Conservation (phyloP, 2,113 vertebrate species). For the Carassius auratus region DNA sequence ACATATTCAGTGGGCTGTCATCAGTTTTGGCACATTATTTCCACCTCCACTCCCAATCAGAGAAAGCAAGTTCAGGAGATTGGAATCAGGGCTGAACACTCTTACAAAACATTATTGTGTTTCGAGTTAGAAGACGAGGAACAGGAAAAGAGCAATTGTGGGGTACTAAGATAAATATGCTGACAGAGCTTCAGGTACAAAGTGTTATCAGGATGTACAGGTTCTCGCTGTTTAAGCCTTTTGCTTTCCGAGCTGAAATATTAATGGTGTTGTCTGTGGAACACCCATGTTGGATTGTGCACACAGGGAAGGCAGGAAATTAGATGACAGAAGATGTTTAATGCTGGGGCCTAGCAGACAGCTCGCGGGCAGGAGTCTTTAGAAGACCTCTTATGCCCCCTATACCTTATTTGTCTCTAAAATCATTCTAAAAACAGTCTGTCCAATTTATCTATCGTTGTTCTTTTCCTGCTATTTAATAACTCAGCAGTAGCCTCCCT, state of each 20-base stretch:
- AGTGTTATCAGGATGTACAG: conserved; percentile 71
- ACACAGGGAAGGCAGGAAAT: conserved; percentile 41
- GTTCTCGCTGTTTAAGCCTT: conserved; percentile 64
- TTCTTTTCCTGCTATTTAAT: conserved; percentile 11
- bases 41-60: conserved; percentile 70
- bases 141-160: conserved; percentile 24
- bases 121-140: conserved; percentile 56
- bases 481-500: neutral
- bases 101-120: conserved; percentile 62
- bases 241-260: conserved; percentile 64
- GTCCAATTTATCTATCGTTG: neutral
- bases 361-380: conserved; percentile 48
- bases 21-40: conserved; percentile 73
- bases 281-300: conserved; percentile 34
- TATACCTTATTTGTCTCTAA: conserved; percentile 6
- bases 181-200: conserved; percentile 60
- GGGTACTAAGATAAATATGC: conserved; percentile 69
- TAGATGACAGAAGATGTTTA: conserved; percentile 39
- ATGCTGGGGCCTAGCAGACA: neutral
- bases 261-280: conserved; percentile 65
- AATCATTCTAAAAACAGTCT: conserved; percentile 15
- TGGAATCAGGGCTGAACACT: conserved; percentile 63
- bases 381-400: neutral
- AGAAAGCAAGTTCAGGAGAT: conserved; percentile 61
- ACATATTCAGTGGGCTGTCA: conserved; percentile 68